These are phyloP conservation scores for Mobula birostris DNA, from an alignment of 2,113 vertebrate species.

Conservation along the genomic window DNA sequence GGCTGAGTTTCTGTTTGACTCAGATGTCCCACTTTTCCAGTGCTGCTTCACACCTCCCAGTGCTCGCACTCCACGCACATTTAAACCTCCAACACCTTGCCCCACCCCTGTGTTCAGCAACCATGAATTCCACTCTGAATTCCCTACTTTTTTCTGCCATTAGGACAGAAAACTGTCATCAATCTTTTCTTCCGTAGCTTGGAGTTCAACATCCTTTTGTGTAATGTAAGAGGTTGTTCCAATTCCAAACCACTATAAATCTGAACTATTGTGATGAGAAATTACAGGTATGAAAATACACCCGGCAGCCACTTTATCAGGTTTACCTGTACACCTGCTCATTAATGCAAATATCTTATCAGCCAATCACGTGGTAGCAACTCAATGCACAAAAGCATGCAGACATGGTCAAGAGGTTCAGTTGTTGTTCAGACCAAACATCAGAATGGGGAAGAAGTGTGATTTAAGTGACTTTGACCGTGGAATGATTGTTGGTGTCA, in stretches of 20 bases:
- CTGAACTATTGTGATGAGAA: neutral
- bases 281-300: neutral
- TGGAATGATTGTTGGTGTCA: no score
- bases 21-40: neutral
- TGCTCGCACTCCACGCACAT: neutral
- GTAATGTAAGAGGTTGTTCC: neutral
- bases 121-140: neutral
- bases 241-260: neutral
- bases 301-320: no score
- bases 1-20: neutral
- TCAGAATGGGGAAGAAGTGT: no score
- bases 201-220: neutral
- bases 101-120: neutral
- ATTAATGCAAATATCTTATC: no score
- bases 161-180: no score
- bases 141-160: neutral
- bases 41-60: neutral
- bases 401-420: no score
- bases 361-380: no score
- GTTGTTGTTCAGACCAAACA: no score
- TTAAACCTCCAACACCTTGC: neutral
- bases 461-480: no score
- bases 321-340: no score
- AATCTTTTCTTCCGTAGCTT: neutral
- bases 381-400: no score